These are phyloP conservation scores for Congeria kusceri DNA, from an alignment of 2,888 invertebrate genomes.

Conservation along the genomic window DNA sequence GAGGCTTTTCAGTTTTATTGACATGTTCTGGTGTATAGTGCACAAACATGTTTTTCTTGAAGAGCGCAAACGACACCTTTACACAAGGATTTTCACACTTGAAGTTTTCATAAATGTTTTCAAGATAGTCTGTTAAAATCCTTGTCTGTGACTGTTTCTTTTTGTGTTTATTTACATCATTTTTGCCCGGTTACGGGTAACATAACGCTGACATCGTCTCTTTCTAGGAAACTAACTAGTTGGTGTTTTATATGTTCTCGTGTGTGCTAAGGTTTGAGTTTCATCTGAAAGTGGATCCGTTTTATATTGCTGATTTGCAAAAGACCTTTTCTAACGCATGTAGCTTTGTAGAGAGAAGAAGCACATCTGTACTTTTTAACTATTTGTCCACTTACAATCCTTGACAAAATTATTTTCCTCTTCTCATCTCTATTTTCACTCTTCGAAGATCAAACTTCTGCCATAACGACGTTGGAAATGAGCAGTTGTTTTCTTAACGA, in stretches of 20 bases:
- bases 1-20: conserved; percentile 50
- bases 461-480: conserved; percentile 1
- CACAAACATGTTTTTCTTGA: conserved; percentile 54
- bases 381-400: conserved; percentile 1
- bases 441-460: background rate
- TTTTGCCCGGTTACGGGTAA: conserved; percentile 38
- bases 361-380: conserved; percentile 15
- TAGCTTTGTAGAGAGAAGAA: background rate
- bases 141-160: conserved; percentile 18
- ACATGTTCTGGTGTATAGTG: conserved; percentile 52
- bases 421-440: background rate
- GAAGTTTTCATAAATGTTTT: conserved; percentile 17
- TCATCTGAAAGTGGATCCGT: background rate
- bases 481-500: background rate
- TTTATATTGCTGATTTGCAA: background rate
- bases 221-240: conserved; percentile 19
- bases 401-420: background rate
- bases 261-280: too few relatives aligned
- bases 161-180: conserved; percentile 17
- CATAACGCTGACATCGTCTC: conserved; percentile 29
- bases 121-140: conserved; percentile 27
- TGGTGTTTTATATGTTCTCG: background rate
- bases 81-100: background rate
- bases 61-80: conserved; percentile 28
- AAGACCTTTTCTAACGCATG: too few relatives aligned